A percentile compares a stretch with the other conserved stretches of the same genome.
Conservation (phyloP, 2,888 invertebrate species). For the Lasioglossum leucozonium region DNA sequence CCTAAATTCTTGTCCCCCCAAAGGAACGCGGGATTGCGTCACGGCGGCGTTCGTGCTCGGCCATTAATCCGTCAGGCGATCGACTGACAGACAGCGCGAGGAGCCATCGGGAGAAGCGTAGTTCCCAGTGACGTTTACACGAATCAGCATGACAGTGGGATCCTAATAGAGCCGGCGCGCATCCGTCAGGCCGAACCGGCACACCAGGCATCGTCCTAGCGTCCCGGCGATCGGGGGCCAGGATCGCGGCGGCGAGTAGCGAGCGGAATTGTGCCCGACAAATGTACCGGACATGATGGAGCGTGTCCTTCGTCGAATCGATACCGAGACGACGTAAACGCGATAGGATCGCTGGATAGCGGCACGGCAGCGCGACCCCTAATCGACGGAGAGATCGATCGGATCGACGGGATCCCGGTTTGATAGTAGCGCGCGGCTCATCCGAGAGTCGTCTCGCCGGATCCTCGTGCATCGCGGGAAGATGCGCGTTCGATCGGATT, state of each 20-base stretch:
- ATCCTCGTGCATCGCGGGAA: conserved; percentile 11
- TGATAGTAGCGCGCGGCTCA: conserved; percentile 9
- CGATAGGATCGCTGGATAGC: conserved; percentile 17
- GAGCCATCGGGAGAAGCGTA: not conserved
- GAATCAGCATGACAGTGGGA: conserved; percentile 11
- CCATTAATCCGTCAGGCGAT: not conserved
- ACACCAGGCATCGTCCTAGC: not conserved
- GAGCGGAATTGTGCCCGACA: conserved; percentile 40
- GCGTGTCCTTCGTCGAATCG: conserved; percentile 52
- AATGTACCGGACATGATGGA: conserved; percentile 63
- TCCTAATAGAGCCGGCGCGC: conserved; percentile 16
- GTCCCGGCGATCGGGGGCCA: not conserved
- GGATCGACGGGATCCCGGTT: conserved; percentile 37
- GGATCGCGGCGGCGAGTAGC: not conserved
- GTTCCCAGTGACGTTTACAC: conserved; percentile 20
- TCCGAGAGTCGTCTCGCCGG: not conserved
- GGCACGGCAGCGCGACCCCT: not conserved
- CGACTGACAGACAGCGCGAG: not conserved
- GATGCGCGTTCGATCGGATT: conserved; percentile 20
- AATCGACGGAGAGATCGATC: conserved; percentile 37
- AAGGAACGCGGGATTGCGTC: not conserved
- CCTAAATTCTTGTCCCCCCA: not conserved
- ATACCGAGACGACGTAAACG: conserved; percentile 39
- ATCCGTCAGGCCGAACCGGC: conserved; percentile 19
- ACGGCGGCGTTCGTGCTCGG: not conserved